Evolutionary conservation across 2,797 vertebrate species (phyloP).

Genomic region (Hirundo rustica): DNA sequence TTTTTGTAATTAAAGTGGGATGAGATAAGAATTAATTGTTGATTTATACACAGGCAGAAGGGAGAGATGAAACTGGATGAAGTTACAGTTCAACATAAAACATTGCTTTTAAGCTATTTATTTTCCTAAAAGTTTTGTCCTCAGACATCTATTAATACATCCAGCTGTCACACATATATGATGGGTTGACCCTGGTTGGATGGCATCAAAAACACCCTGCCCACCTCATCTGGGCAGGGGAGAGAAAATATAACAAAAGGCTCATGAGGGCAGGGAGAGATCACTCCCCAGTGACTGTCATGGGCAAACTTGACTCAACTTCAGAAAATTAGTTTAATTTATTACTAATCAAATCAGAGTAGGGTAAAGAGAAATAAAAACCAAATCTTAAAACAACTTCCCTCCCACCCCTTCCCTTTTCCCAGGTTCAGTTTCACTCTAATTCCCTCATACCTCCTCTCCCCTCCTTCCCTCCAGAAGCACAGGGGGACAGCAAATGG

Average conservation of each 20-base stretch:
- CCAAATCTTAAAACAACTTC: not conserved
- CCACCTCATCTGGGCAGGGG: not conserved
- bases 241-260: not conserved
- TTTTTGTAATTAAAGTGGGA: not conserved
- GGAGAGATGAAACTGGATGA: not conserved
- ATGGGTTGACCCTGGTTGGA: not conserved
- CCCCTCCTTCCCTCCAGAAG: rapidly evolving
- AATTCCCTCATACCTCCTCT: not conserved
- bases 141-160: not conserved
- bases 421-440: not conserved
- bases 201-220: not conserved
- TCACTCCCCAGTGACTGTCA: not conserved
- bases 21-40: not conserved
- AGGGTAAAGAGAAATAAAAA: not conserved
- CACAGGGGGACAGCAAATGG: not conserved
- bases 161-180: not conserved
- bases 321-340: not conserved
- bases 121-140: not conserved
- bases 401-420: rapidly evolving
- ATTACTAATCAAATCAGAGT: not conserved
- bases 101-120: not conserved
- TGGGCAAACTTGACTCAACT: not conserved
- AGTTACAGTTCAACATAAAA: not conserved
- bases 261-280: not conserved
- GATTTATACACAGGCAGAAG: not conserved